Conservation (phyloP, 2,797 vertebrate species). For the Alosa sapidissima region DNA sequence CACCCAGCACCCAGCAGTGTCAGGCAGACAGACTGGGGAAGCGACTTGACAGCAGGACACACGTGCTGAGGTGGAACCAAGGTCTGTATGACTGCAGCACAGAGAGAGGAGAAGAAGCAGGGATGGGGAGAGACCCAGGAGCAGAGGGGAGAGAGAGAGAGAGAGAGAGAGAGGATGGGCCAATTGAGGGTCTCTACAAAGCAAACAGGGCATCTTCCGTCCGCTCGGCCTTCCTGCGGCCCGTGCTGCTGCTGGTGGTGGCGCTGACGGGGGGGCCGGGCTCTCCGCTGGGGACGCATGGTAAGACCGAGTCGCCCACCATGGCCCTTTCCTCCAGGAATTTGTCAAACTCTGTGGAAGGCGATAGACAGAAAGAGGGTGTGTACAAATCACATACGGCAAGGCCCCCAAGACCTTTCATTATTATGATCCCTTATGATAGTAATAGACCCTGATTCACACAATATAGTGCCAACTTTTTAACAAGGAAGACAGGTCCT, state of each 20-base stretch:
- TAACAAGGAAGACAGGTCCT: not conserved
- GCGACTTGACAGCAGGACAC: not conserved
- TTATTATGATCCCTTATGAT: not conserved
- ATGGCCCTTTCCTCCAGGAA: slow-evolving; percentile 96
- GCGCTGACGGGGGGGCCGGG: slow-evolving; percentile 65
- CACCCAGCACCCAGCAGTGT: too few relatives aligned
- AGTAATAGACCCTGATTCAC: not conserved
- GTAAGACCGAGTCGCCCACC: slow-evolving; percentile 79
- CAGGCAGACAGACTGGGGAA: not conserved
- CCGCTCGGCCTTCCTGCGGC: slow-evolving; percentile 87
- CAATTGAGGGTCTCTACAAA: slow-evolving; percentile 72
- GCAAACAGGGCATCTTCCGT: slow-evolving; percentile 94
- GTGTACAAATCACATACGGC: not conserved
- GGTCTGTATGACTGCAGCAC: not conserved
- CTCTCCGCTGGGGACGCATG: slow-evolving; percentile 76
- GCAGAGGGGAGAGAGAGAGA: slow-evolving; percentile 34
- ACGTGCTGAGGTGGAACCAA: not conserved
- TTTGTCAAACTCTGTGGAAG: slow-evolving; percentile 91
- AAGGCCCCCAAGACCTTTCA: not conserved
- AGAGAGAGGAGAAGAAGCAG: not conserved
- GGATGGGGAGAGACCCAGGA: not conserved
- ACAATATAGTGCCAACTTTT: not conserved
- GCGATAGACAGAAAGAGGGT: not conserved
- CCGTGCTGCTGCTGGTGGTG: slow-evolving; percentile 44
- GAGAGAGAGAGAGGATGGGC: slow-evolving; percentile 31